Base-by-base conservation (phyloP, 2,888 invertebrate species). In the Lasioglossum calceatum region DNA sequence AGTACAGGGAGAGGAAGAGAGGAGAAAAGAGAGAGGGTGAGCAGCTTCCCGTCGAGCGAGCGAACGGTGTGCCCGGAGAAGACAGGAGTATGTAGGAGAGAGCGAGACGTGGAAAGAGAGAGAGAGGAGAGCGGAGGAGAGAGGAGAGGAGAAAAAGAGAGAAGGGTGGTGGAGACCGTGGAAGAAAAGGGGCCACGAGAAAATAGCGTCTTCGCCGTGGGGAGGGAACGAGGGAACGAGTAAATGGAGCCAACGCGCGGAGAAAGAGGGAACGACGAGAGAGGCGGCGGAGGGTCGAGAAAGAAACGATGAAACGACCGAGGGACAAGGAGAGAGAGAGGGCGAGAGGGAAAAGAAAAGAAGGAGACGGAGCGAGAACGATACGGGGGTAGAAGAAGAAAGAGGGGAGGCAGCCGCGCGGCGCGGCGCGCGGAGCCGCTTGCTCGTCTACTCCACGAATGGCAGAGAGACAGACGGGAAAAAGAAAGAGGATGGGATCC, bases 281-380 rank as follows among this genome's bases (percentile, higher is more conserved):
- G 81, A 82, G 16, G 71, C 23, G 50, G 72, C 19, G 93, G 93
- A 94, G 94, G 89, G 87, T 87, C 82, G 91, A 89, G 91, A 88
- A 90, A 90, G 92, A 90, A 88, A 87, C 87, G 92, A 86, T 87
- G 89, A 87, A 91, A 92, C 92, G 92, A 90, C 93, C 94, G 92
- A 95, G 94, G 94, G 95, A 95, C 94, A 93, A 94, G 94, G 94
- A 95, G 94, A 23, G 50, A 94, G 94, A 95, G 94, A 54, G 50
- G 95, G 95, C 95, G 95, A 95, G 95, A 95, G 95, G 95, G 95
- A 83, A 85, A 86, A 86, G 87, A 81, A 87, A 78, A 87, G 87
- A 85, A 81, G 75, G 84, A 89, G 88, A 84, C 54, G 88, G 86
- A 80, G 81, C 75, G 89, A 86, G 89, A 78, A 77, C 84, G 85